Percentiles rank a stretch among this genome's conserved stretches.
phyloP scores from a whole-genome alignment of 1,140 invertebrate species.

The Diabrotica virgifera region DNA sequence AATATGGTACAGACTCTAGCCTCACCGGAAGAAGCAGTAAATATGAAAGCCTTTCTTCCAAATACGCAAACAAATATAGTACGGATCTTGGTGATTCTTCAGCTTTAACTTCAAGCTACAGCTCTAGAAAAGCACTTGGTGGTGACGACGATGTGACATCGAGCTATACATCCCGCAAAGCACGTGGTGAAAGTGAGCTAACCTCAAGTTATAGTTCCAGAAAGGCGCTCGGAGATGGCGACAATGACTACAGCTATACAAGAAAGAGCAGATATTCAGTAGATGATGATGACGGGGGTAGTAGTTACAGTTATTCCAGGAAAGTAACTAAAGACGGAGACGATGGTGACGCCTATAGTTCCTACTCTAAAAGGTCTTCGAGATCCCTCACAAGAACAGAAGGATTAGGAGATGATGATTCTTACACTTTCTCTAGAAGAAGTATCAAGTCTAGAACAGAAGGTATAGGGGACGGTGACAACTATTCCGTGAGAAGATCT shows the following conservation, averaged over 20 bases:
- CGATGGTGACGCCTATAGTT: slow-evolving; percentile 23
- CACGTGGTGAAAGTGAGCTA: slow-evolving; percentile 21
- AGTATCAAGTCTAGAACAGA: slow-evolving; percentile 27
- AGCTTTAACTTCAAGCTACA: slow-evolving; percentile 23
- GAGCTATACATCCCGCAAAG: slow-evolving; percentile 12
- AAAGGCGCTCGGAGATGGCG: slow-evolving; percentile 17
- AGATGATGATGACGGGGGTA: slow-evolving; percentile 24
- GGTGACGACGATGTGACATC: slow-evolving; percentile 24
- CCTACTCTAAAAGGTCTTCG: slow-evolving; percentile 28
- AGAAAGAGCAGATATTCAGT: slow-evolving; percentile 28
- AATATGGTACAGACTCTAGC: slow-evolving; percentile 30
- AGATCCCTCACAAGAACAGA: slow-evolving; percentile 19
- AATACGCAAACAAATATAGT: slow-evolving; percentile 28
- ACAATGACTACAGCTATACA: slow-evolving; percentile 30
- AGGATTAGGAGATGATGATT: slow-evolving; percentile 27
- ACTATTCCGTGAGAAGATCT: slow-evolving; percentile 36
- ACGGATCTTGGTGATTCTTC: slow-evolving; percentile 23
- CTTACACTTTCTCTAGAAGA: slow-evolving; percentile 33
- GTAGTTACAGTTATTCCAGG: slow-evolving; percentile 32
- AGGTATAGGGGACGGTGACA: slow-evolving; percentile 33
- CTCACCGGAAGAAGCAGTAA: slow-evolving; percentile 27
- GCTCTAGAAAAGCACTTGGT: slow-evolving; percentile 15
- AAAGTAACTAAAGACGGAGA: slow-evolving; percentile 27
- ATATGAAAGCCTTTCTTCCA: slow-evolving; percentile 34
- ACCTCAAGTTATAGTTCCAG: slow-evolving; percentile 4